Evolutionary conservation across 2,797 vertebrate genomes (phyloP).

Genomic region (Erithacus rubecula): DNA sequence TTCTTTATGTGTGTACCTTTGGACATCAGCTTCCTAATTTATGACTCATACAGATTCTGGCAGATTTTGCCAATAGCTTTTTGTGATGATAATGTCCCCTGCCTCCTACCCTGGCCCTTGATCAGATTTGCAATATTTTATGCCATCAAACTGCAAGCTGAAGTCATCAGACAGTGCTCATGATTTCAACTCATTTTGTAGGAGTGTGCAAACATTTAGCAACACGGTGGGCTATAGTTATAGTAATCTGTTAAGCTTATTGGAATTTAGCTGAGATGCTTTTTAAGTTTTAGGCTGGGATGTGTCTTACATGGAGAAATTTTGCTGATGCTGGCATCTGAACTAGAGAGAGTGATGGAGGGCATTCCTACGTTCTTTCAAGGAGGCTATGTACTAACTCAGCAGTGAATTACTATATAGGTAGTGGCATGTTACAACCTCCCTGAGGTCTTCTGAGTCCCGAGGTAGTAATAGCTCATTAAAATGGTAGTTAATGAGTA

Average conservation of each 20-base stretch:
- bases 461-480: conserved; percentile 69
- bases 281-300: background rate
- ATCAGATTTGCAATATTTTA: background rate
- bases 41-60: background rate
- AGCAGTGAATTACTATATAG: conserved; percentile 65
- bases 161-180: background rate
- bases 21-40: background rate
- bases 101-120: background rate
- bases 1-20: background rate
- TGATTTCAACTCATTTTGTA: background rate
- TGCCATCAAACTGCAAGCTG: background rate
- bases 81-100: background rate
- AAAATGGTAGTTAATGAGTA: conserved; percentile 69
- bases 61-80: background rate
- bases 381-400: conserved; percentile 63
- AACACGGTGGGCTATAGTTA: background rate
- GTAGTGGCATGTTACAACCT: conserved; percentile 70
- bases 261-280: background rate
- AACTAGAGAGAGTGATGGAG: background rate
- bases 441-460: conserved; percentile 64
- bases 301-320: background rate
- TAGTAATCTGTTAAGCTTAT: background rate
- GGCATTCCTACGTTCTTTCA: conserved; percentile 57
- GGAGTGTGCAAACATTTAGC: background rate
- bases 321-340: conserved; percentile 25